A percentile compares a stretch with the other conserved stretches of the same genome.
phyloP scores from a whole-genome alignment of 2,113 vertebrate species.

The Halichoeres trimaculatus region DNA sequence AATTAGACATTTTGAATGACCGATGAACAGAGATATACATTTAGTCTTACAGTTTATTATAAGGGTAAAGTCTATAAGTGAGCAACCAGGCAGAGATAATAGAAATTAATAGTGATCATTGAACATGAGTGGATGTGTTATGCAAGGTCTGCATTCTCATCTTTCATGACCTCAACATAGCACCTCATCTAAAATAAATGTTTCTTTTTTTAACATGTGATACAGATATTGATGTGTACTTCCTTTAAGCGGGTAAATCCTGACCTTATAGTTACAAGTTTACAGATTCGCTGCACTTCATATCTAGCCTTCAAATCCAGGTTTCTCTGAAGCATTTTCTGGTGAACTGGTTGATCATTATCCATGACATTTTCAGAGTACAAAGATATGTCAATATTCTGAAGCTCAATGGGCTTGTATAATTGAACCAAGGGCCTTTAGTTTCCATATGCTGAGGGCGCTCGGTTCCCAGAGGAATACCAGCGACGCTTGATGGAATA shows the following conservation, averaged over 20 bases:
- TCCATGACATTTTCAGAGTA: constrained; percentile 78
- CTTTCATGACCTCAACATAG: constrained; percentile 12
- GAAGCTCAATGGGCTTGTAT: constrained; percentile 74
- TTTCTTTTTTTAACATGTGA: constrained; percentile 13
- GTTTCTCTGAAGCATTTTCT: constrained; percentile 68
- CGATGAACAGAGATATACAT: constrained; percentile 23
- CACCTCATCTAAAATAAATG: constrained; percentile 21
- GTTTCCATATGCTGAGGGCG: constrained; percentile 75
- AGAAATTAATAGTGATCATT: constrained; percentile 63
- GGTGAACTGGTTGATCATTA: constrained; percentile 76
- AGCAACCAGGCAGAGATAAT: constrained; percentile 52
- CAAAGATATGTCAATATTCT: constrained; percentile 78
- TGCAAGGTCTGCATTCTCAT: constrained; percentile 22
- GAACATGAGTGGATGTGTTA: constrained; percentile 40
- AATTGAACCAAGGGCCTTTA: constrained; percentile 74
- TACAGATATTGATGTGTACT: constrained; percentile 9
- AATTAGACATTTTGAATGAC: constrained; percentile 24
- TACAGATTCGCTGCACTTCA: constrained; percentile 45
- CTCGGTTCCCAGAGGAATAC: constrained; percentile 75
- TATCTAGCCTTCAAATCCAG: constrained; percentile 55
- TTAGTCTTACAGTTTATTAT: constrained; percentile 27
- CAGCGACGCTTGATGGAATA: constrained; percentile 74
- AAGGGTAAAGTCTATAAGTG: constrained; percentile 28
- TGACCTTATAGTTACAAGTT: constrained; percentile 52
- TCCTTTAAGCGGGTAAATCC: constrained; percentile 40